Conservation (phyloP, 2,797 vertebrate species). For the Danio tinwini region DNA sequence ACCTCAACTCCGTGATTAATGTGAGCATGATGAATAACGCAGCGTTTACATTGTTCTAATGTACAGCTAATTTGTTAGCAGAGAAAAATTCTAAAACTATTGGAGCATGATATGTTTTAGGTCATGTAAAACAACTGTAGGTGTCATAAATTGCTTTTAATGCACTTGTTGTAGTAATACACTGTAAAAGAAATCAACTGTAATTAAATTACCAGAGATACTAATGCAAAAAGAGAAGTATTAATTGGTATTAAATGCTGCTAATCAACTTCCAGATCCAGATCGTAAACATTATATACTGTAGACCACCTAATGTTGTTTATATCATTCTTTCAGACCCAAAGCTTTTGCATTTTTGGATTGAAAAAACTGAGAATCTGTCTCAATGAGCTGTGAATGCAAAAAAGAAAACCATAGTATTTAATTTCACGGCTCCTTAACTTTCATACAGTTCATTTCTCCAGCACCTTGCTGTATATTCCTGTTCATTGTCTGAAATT, state of each 20-base stretch:
- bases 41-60: constrained; percentile 56
- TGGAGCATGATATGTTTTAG: not conserved
- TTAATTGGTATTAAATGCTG: not conserved
- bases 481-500: constrained; percentile 66
- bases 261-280: constrained; percentile 23
- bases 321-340: constrained; percentile 38
- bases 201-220: not conserved
- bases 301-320: constrained; percentile 38
- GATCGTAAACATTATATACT: constrained; percentile 23
- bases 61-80: constrained; percentile 56
- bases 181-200: not conserved
- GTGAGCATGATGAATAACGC: constrained; percentile 63
- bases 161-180: not conserved
- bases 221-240: not conserved
- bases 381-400: constrained; percentile 59
- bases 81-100: constrained; percentile 1
- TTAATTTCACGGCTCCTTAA: constrained; percentile 80
- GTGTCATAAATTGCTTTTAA: too few species aligned
- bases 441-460: constrained; percentile 77
- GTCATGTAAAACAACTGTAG: not conserved
- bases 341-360: constrained; percentile 19
- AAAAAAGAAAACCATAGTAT: constrained; percentile 67
- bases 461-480: constrained; percentile 63
- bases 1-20: constrained; percentile 65
- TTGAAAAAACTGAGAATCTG: constrained; percentile 56